Base-by-base conservation (phyloP, 2,113 vertebrate species). In the Epinephelus lanceolatus region DNA sequence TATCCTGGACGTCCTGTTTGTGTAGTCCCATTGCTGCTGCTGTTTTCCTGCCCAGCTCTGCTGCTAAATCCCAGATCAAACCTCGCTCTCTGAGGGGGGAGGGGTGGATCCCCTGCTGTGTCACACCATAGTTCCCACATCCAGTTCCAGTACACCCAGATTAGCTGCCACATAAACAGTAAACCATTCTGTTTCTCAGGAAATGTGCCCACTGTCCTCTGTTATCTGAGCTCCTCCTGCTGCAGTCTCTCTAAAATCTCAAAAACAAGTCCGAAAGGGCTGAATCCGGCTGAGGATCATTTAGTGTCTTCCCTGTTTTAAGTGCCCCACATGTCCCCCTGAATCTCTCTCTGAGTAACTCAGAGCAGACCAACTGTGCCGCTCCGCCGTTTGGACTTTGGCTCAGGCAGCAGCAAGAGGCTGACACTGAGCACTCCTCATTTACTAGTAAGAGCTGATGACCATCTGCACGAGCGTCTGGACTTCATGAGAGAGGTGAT, bases 1-100 rank as follows among this genome's bases (percentile, higher is more conserved):
- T 74, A 87, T 90, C 66, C 86, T 72, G 85, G 93, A 94, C 47
- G 47, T 94, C 91, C 91, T 91, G 88, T 92, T 93, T 90, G 86
- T 86, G 77, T 83, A 78, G 86, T 89, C 68, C 70, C 65, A 40
- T 51, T 66, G 47, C 84, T 45, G 18, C 79, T 81, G 81, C 67
- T 86, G 60, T 80, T 90, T 88, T 89, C 84, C 87, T 89, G 87
- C 70, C 56, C 76, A 45, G 59, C 76, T 76, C 76, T 52, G 68
- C 68, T 65, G 62, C 83, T 90, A 73, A 90, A 85, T 81, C 87
- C 76, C 25, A n/a, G 72, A 80, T 87, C 81, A 77, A 88, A 80
- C 71, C 56, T 81, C 51, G 59, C 71, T 25, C 9, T 61, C 14
- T 59, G n/a, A 30, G 40, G 66, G 66, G 40, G 59, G 57, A 11